A percentile compares a stretch with the other conserved stretches of the same genome.
Evolutionary conservation across 2,113 vertebrate species (phyloP).

Genomic region (Micronycteris hirsuta): DNA sequence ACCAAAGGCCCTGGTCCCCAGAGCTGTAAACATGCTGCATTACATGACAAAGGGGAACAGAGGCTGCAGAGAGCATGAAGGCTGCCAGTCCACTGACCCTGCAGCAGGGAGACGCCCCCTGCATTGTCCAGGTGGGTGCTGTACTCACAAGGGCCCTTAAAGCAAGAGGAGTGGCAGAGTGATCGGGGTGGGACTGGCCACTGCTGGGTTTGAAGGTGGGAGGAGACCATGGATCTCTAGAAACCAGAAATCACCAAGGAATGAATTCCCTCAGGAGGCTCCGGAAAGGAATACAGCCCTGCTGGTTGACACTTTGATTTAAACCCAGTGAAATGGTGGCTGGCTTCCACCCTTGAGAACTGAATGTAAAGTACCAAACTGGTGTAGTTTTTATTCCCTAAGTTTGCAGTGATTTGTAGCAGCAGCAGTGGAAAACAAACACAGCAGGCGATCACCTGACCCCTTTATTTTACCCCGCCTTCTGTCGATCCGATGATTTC

Average conservation of each 20-base stretch:
- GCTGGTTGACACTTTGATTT: background rate
- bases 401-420: too few relatives aligned
- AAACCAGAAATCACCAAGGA: background rate
- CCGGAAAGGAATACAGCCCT: background rate
- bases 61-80: background rate
- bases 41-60: background rate
- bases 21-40: background rate
- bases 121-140: fast-evolving
- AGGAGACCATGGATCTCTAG: background rate
- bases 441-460: background rate
- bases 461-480: background rate
- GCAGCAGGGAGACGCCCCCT: background rate
- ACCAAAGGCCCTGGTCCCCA: background rate
- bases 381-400: too few relatives aligned
- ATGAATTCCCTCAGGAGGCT: background rate
- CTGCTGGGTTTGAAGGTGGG: background rate
- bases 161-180: too few relatives aligned
- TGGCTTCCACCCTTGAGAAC: background rate
- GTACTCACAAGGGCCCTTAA: background rate
- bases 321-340: background rate
- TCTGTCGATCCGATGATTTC: fast-evolving
- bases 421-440: background rate
- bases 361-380: fast-evolving
- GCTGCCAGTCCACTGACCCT: background rate
- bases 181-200: fast-evolving